Conservation (phyloP, 2,888 invertebrate species). For the Eustalomyia histrio region DNA sequence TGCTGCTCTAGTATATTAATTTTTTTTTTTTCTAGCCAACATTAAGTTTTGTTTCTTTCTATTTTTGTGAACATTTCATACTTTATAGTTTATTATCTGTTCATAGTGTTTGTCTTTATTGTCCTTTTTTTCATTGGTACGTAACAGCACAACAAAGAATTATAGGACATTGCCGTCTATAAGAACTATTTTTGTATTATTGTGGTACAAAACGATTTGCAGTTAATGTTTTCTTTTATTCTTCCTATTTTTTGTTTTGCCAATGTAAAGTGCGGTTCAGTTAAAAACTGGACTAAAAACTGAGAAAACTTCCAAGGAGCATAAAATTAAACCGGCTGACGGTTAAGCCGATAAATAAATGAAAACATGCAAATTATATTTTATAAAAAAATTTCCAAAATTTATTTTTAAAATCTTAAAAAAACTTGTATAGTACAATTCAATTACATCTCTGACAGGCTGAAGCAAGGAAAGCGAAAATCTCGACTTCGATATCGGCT, state of each 20-base stretch:
- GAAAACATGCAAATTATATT: no score
- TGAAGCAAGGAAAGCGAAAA: no score
- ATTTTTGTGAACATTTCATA: constrained; percentile 3
- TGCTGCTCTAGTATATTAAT: neutral
- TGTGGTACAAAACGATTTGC: constrained; percentile 28
- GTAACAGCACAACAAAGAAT: neutral
- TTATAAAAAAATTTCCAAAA: no score
- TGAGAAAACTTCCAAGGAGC: no score
- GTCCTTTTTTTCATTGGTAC: neutral
- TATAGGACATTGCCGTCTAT: neutral
- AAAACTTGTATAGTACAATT: no score
- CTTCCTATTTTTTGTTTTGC: neutral
- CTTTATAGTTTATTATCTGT: constrained; percentile 36
- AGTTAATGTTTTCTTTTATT: constrained; percentile 10
- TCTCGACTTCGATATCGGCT: no score
- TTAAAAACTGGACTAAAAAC: neutral
- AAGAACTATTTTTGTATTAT: constrained; percentile 5
- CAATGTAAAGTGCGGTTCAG: neutral
- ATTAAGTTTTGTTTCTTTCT: neutral
- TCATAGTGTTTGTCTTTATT: constrained; percentile 26
- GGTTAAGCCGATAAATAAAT: no score
- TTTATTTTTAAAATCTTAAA: no score
- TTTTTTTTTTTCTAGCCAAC: neutral
- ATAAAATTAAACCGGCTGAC: no score
- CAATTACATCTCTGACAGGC: no score